Percentiles rank a stretch among this genome's conserved stretches.
Conservation (phyloP, 2,888 invertebrate species). For the Spilosoma lubricipeda region DNA sequence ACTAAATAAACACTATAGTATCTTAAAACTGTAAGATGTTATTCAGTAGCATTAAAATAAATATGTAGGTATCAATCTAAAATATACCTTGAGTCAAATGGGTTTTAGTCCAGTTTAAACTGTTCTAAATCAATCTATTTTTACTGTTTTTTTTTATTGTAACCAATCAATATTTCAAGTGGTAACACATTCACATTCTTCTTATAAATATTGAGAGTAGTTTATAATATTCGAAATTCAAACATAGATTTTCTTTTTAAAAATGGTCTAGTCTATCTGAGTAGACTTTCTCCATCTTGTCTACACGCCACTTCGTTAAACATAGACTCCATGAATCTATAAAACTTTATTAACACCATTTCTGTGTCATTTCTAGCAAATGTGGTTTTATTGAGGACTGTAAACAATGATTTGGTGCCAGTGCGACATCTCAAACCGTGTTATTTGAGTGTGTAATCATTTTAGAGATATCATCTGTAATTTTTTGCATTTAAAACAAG, state of each 20-base stretch:
- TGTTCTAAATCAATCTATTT: neutral
- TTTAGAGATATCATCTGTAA: constrained; percentile 39
- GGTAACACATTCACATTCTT: neutral
- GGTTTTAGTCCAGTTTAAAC: neutral
- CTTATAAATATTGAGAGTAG: neutral
- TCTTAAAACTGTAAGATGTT: neutral
- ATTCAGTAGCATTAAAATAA: neutral
- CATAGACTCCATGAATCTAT: constrained; percentile 31
- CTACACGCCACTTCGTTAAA: constrained; percentile 24
- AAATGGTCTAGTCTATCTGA: constrained; percentile 12
- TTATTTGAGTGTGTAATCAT: constrained; percentile 35
- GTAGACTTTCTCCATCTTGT: constrained; percentile 34
- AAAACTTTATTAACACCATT: constrained; percentile 38
- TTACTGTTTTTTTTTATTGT: neutral
- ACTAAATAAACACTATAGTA: neutral
- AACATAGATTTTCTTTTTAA: constrained; percentile 24
- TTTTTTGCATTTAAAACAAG: constrained; percentile 27
- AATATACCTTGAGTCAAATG: neutral
- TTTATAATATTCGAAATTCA: neutral
- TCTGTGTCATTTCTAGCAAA: constrained; percentile 42
- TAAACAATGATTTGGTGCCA: constrained; percentile 42
- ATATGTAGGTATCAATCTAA: neutral
- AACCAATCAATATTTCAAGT: neutral
- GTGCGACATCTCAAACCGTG: constrained; percentile 35
- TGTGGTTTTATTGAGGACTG: constrained; percentile 42